A percentile compares a stretch with the other conserved stretches of the same genome.
Evolutionary conservation across 2,797 vertebrate species (phyloP).

Genomic region (Prunella strophiata): DNA sequence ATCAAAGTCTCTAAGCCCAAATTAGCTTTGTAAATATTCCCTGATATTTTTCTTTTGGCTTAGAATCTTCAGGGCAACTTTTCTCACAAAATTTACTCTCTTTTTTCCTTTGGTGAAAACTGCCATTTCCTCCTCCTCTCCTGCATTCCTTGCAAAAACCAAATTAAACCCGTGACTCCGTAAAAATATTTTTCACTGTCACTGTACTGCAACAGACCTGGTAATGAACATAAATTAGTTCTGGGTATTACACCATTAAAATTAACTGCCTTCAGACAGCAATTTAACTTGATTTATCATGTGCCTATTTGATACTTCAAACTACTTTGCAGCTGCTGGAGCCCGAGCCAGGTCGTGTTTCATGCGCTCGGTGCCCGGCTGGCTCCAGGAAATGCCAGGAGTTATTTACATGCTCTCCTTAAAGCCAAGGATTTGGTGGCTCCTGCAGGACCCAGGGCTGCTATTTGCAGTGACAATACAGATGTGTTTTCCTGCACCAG

Average conservation of each 20-base stretch:
- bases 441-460: background rate
- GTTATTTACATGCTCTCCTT: background rate
- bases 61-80: background rate
- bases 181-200: background rate
- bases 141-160: background rate
- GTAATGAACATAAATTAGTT: background rate
- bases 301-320: background rate
- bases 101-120: background rate
- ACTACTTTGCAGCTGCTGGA: background rate
- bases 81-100: background rate
- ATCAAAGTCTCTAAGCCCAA: background rate
- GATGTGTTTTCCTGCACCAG: background rate
- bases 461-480: background rate
- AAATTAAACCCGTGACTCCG: background rate
- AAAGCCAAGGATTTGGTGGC: background rate
- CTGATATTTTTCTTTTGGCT: background rate
- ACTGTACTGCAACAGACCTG: background rate
- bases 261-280: background rate
- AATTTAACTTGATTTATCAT: background rate
- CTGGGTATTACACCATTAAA: background rate
- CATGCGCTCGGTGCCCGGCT: rapidly evolving
- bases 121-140: background rate
- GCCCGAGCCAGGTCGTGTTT: rapidly evolving
- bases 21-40: background rate
- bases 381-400: background rate